Evolutionary conservation across 2,797 vertebrate genomes (phyloP).

Genomic region (Cynodonichthys magdalenae): DNA sequence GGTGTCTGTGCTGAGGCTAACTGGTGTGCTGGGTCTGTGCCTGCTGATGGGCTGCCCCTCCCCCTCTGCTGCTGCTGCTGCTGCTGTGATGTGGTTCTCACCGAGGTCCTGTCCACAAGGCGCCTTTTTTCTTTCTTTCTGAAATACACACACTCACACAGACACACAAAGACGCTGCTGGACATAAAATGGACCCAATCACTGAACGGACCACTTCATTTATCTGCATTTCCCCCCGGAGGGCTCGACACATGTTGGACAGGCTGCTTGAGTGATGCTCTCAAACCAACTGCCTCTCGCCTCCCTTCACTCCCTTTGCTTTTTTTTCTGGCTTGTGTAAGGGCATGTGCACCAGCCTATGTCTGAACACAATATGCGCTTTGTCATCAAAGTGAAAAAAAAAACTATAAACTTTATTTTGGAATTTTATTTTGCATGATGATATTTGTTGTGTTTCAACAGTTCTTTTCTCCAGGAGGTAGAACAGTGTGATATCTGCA

Average conservation of each 20-base stretch:
- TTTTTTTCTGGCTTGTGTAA: conserved; percentile 23
- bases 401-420: conserved; percentile 32
- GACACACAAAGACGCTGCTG: conserved; percentile 25
- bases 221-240: conserved; percentile 32
- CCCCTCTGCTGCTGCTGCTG: conserved; percentile 55
- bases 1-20: conserved; percentile 59
- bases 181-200: conserved; percentile 46
- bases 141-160: conserved; percentile 10
- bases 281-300: conserved; percentile 41
- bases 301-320: conserved; percentile 18
- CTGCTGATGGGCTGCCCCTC: conserved; percentile 47
- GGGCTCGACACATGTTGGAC: conserved; percentile 43
- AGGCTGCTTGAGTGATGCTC: conserved; percentile 51
- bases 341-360: conserved; percentile 48
- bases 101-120: conserved; percentile 3
- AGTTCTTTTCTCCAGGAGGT: conserved; percentile 17
- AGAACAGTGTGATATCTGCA: conserved; percentile 44
- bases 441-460: conserved; percentile 53
- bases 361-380: conserved; percentile 64
- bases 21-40: conserved; percentile 49
- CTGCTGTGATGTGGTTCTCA: conserved; percentile 47
- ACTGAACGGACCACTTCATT: conserved; percentile 53
- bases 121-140: neutral
- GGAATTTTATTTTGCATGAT: conserved; percentile 35
- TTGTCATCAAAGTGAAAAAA: conserved; percentile 42